A percentile compares a stretch with the other conserved stretches of the same genome.
phyloP scores from a whole-genome alignment of 1,140 invertebrate species.

The Papilio dardanus region DNA sequence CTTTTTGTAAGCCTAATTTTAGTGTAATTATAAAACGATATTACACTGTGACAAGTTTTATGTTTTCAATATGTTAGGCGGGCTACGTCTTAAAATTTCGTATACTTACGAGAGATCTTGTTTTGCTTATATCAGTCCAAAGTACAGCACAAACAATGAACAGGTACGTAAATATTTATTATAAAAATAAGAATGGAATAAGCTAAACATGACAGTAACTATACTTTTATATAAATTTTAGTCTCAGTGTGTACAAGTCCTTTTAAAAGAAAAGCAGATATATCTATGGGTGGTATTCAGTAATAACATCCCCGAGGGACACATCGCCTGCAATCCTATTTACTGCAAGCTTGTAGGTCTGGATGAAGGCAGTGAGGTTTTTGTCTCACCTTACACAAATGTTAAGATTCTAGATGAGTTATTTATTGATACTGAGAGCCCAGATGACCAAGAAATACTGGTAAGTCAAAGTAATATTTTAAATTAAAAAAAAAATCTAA shows the following conservation, averaged over 20 bases:
- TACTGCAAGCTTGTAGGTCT: constrained; percentile 66
- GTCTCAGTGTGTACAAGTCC: constrained; percentile 70
- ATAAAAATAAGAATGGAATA: too few species aligned
- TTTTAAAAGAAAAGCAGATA: constrained; percentile 64
- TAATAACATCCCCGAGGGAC: constrained; percentile 64
- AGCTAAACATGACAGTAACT: too few species aligned
- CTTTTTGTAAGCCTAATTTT: neutral
- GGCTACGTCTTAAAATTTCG: constrained; percentile 62
- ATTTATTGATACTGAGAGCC: constrained; percentile 74
- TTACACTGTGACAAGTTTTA: neutral
- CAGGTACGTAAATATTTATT: constrained; percentile 51
- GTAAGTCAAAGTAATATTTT: constrained; percentile 54
- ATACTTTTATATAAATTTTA: constrained; percentile 50
- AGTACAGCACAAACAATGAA: constrained; percentile 71
- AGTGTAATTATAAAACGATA: neutral
- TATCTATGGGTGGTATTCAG: constrained; percentile 73
- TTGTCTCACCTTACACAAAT: constrained; percentile 67
- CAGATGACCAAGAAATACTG: constrained; percentile 80
- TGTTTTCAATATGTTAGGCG: constrained; percentile 63
- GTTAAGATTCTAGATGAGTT: constrained; percentile 68
- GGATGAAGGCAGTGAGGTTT: constrained; percentile 69
- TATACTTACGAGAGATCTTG: constrained; percentile 73
- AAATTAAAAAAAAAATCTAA: neutral
- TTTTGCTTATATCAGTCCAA: constrained; percentile 74
- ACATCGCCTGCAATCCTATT: constrained; percentile 68